Evolutionary conservation across 2,797 vertebrate species (phyloP).

Genomic region (Peromyscus attwateri): DNA sequence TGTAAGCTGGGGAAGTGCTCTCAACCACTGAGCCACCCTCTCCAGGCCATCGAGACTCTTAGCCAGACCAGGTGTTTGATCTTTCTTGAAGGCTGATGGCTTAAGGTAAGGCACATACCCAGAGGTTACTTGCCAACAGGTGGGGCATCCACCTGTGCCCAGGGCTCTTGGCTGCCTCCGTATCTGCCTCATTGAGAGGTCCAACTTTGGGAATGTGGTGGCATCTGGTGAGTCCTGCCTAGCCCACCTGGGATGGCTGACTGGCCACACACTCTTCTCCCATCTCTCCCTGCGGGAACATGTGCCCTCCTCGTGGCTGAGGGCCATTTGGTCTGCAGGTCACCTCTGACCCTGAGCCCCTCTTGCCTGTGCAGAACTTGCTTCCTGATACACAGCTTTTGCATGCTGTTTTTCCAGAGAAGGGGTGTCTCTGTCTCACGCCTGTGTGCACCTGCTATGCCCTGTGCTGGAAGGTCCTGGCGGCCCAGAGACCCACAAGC

Average conservation of each 20-base stretch:
- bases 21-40: not conserved
- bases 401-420: not conserved
- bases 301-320: rapidly evolving
- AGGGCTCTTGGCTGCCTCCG: conserved; percentile 52
- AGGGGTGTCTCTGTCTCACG: too few species aligned
- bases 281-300: rapidly evolving
- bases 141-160: conserved; percentile 42
- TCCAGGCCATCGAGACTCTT: conserved; percentile 55
- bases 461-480: rapidly evolving
- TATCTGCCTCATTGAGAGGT: conserved; percentile 52
- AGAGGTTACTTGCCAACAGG: conserved; percentile 57
- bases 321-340: rapidly evolving
- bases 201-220: conserved; percentile 52
- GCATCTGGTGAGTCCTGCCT: not conserved
- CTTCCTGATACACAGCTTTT: not conserved
- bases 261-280: not conserved
- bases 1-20: not conserved
- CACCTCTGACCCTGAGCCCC: not conserved
- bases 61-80: conserved; percentile 71
- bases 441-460: rapidly evolving
- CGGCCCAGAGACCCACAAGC: not conserved
- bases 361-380: not conserved
- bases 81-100: not conserved
- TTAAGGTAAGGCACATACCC: conserved; percentile 53
- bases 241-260: too few species aligned